phyloP scores from a whole-genome alignment of 2,797 vertebrate species.

The Sebastes steindachneri region DNA sequence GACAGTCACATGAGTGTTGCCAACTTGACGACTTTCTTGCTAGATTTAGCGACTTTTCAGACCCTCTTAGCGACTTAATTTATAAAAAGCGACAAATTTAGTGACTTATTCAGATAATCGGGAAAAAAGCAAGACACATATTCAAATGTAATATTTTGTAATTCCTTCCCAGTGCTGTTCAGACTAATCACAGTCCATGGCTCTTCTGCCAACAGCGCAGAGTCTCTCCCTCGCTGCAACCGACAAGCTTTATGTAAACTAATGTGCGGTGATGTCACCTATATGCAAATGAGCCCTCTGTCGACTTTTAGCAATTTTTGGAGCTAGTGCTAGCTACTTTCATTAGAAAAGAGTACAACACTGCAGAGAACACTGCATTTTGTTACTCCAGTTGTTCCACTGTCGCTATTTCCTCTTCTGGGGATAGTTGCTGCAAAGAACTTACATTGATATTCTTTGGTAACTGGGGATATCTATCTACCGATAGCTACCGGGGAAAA shows the following conservation, averaged over 20 bases:
- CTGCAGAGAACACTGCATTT: not conserved
- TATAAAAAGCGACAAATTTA: too few relatives aligned
- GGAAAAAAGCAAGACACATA: too few relatives aligned
- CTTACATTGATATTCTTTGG: rapidly evolving
- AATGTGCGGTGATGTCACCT: not conserved
- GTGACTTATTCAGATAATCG: too few relatives aligned
- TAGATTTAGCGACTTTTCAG: too few relatives aligned
- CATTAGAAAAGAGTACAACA: not conserved
- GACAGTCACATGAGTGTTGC: too few relatives aligned
- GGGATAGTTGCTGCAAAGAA: not conserved
- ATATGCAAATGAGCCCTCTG: not conserved
- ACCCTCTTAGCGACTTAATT: too few relatives aligned
- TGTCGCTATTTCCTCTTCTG: rapidly evolving
- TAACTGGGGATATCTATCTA: not conserved
- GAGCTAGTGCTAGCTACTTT: too few relatives aligned
- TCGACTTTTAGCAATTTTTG: too few relatives aligned
- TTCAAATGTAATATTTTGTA: too few relatives aligned
- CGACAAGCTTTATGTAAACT: rapidly evolving
- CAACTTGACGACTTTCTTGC: too few relatives aligned
- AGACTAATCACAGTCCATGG: too few relatives aligned
- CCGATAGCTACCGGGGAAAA: not conserved
- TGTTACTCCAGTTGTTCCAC: not conserved
- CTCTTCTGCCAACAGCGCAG: not conserved
- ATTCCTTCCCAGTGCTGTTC: too few relatives aligned
- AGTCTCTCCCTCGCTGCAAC: not conserved